phyloP scores from a whole-genome alignment of 2,797 vertebrate species.

The Acipenser ruthenus region DNA sequence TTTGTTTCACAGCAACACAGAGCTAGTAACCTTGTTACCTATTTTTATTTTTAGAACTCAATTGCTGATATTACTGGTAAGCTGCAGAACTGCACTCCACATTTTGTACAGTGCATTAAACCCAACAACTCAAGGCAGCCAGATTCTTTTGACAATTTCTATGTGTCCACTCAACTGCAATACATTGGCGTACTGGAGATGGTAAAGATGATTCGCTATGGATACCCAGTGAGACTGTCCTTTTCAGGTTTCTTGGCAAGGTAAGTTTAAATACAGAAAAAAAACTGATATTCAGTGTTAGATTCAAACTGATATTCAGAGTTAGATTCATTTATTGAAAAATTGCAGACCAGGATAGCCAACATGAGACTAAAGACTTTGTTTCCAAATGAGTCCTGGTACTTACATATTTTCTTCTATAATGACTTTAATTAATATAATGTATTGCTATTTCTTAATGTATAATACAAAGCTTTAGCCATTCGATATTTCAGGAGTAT shows the following conservation, averaged over 20 bases:
- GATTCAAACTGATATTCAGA: no score
- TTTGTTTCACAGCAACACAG: not conserved
- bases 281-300: not conserved
- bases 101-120: slow-evolving; percentile 83
- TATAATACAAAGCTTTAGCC: no score
- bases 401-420: no score
- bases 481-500: no score
- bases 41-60: slow-evolving; percentile 60
- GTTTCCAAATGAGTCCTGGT: no score
- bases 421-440: no score
- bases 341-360: no score
- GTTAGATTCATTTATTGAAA: not conserved
- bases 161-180: slow-evolving; percentile 85
- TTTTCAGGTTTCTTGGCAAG: slow-evolving; percentile 80
- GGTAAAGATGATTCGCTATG: slow-evolving; percentile 84
- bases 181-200: slow-evolving; percentile 86
- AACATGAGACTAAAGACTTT: no score
- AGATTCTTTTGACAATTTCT: slow-evolving; percentile 77
- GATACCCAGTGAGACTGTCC: slow-evolving; percentile 78
- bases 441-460: not conserved
- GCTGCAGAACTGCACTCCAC: slow-evolving; percentile 72
- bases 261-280: slow-evolving; percentile 44
- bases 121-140: slow-evolving; percentile 69
- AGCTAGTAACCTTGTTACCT: not conserved
- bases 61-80: slow-evolving; percentile 75